Conservation (phyloP, 2,797 vertebrate genomes). For the Neosalanx taihuensis region DNA sequence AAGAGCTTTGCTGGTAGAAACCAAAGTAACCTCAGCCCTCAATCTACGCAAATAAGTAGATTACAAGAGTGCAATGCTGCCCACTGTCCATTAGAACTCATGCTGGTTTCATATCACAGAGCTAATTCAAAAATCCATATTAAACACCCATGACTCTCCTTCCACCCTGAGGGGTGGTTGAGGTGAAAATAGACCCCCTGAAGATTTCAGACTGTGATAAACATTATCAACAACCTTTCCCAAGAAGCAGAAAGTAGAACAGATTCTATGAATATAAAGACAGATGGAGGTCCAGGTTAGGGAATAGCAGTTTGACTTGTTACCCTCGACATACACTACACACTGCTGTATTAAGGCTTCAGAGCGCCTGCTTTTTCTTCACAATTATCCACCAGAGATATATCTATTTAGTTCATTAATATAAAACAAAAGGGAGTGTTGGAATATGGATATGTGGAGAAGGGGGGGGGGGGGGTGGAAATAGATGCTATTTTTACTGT, state of each 20-base stretch:
- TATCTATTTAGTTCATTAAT: constrained; percentile 11
- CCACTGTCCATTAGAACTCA: not conserved
- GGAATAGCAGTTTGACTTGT: constrained; percentile 68
- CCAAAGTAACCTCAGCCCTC: not conserved
- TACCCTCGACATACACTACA: not conserved
- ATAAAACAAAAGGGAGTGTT: constrained; percentile 11
- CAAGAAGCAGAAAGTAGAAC: constrained; percentile 58
- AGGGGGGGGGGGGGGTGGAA: not conserved
- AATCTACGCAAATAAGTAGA: not conserved
- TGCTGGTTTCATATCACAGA: not conserved
- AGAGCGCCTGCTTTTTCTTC: not conserved
- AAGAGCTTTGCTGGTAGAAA: not conserved
- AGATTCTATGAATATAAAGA: constrained; percentile 52
- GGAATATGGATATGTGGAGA: constrained; percentile 3
- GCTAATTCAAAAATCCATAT: not conserved
- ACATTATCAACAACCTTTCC: constrained; percentile 66
- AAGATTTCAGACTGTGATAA: constrained; percentile 66
- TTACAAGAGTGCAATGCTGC: not conserved
- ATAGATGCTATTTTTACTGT: constrained; percentile 4
- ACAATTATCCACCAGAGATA: not conserved
- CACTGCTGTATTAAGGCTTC: not conserved
- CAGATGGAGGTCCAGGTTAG: constrained; percentile 60
- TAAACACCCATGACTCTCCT: constrained; percentile 29
- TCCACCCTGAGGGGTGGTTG: constrained; percentile 38
- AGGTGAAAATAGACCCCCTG: constrained; percentile 57